Evolutionary conservation across 2,888 invertebrate genomes (phyloP), one percentile per base, ranked within the genome.

Genomic region (Aporophyla nigra): DNA sequence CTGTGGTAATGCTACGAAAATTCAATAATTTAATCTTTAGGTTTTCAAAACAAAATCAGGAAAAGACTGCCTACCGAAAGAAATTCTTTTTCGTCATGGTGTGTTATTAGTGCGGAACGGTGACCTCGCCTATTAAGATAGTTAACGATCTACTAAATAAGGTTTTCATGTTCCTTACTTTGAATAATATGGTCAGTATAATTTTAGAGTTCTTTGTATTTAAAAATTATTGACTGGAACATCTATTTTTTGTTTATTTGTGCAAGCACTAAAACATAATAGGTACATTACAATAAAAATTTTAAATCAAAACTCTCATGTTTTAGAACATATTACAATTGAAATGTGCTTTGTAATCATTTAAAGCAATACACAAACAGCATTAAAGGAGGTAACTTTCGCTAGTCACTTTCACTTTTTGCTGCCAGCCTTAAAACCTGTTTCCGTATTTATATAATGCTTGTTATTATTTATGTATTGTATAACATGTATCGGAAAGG

Each of bases 391-490:
- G 24, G 61, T 56, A 3, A 82, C 78, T 65, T 65, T 59, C 61
- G 5, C 56, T 6, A 5, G 6, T 46, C 14, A 61, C 78, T 76
- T 82, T 79, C 76, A 56, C 68, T 80, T 74, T 46, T 1, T 46
- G 58, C 58, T 0, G 9, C 0, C n/a, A 53, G 66, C 49, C 21
- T 82, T 46, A 46, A 68, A 82, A 79, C 78, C 33, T n/a, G 82
- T 82, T 82, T 76, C 12, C 3, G 0, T 40, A 5, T 61, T 68
- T 62, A 76, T 40, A 19, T 59, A 74, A 78, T 6, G 9, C 62
- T 56, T 82, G 51, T 68, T 68, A 68, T 82, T 75, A 73, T 80
- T 53, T 51, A n/a, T 56, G 24, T 58, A 43, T 78, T 56, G 54
- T 27, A 12, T 43, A 62, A 71, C 21, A 21, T 51, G 7, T 21